phyloP scores from a whole-genome alignment of 2,113 vertebrate species.

The Myotis yumanensis region DNA sequence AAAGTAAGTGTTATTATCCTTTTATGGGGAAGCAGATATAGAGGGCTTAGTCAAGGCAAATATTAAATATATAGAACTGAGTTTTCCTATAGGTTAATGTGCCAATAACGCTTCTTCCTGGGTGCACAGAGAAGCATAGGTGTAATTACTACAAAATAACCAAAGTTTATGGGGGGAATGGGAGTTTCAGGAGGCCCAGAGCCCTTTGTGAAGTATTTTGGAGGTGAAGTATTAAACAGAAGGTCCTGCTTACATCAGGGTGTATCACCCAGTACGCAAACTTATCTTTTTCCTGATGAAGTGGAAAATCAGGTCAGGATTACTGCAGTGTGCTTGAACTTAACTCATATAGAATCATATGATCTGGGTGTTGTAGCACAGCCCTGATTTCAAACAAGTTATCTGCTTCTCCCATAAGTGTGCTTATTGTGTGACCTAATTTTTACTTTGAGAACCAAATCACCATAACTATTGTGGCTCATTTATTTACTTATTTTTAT shows the following conservation, averaged over 20 bases:
- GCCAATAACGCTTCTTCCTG: background rate
- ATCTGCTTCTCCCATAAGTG: constrained; percentile 36
- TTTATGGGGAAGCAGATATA: constrained; percentile 34
- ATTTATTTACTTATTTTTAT: background rate
- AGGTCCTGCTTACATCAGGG: background rate
- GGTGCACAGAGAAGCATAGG: background rate
- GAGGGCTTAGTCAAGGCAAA: constrained; percentile 30
- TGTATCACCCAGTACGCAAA: background rate
- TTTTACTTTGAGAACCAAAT: constrained; percentile 55
- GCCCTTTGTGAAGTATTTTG: constrained; percentile 13
- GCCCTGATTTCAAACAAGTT: constrained; percentile 47
- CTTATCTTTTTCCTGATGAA: constrained; percentile 39
- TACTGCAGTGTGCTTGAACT: background rate
- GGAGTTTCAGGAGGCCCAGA: constrained; percentile 22
- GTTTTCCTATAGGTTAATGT: constrained; percentile 23
- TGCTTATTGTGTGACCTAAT: constrained; percentile 54
- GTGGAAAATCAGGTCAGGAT: constrained; percentile 66
- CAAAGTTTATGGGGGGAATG: background rate
- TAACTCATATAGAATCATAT: constrained; percentile 43
- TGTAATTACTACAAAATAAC: constrained; percentile 34
- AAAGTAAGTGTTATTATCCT: constrained; percentile 60
- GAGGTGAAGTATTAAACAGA: background rate
- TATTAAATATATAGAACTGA: constrained; percentile 41
- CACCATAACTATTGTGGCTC: background rate
- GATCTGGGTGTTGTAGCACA: constrained; percentile 40